Base-by-base conservation (phyloP, 37 sponge, comb jelly and placozoan genomes). In the Halisarca cf. caerulea region DNA sequence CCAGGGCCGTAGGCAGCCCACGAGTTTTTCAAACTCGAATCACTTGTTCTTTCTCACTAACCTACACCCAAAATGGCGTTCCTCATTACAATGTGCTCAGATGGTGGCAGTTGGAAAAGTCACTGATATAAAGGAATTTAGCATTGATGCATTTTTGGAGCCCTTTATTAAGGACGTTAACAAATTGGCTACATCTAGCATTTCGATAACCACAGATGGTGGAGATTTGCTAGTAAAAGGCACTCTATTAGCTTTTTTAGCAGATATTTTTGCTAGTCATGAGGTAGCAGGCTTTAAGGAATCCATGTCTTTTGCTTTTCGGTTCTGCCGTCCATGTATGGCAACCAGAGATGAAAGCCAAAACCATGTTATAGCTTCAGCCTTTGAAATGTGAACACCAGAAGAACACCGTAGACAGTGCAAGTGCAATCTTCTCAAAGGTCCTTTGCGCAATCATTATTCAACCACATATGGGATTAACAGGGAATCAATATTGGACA, bases 11-110 rank as follows among this genome's bases (percentile, higher is more conserved):
- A n/a, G n/a, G n/a, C n/a, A n/a, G n/a, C n/a, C n/a, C n/a, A n/a
- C n/a, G n/a, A n/a, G n/a, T n/a, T n/a, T n/a, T n/a, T n/a, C n/a
- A n/a, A n/a, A n/a, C n/a, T n/a, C n/a, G n/a, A n/a, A n/a, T n/a
- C n/a, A n/a, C n/a, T n/a, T n/a, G 30, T 68, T 37, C 59, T 58
- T 36, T 15, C 58, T 86, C 28, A 81, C 80, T 9, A 86, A 86
- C 33, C 79, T 86, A 3, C 87, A 47, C 44, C 87, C 87, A 30
- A 62, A 86, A 66, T 80, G 47, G 39, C 81, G 81, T 33, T 86
- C 87, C 23, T 32, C 57, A 7, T 58, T 86, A 17, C 32, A 37
- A 53, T 9, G 27, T 6, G 43, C 47, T 27, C n/a, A 68, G 15
- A 54, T 86, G n/a, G 38, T 69, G 2, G 33, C 47, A 24, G 58